Conservation (phyloP, 2,797 vertebrate genomes). For the Lacerta bilineata region DNA sequence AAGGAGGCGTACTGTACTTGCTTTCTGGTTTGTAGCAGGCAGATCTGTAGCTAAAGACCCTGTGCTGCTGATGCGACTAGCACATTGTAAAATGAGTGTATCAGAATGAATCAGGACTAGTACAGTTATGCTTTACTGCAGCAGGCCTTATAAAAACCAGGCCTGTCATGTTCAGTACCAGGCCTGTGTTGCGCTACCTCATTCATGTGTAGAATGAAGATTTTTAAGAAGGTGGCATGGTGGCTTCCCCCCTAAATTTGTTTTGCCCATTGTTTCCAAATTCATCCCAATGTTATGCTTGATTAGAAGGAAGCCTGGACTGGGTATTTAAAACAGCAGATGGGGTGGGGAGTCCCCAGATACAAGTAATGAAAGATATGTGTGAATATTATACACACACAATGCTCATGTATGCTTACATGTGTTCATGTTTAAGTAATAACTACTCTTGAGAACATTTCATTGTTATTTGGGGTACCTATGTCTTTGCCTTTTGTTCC, state of each 20-base stretch:
- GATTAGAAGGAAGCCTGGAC: background rate
- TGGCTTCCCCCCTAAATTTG: background rate
- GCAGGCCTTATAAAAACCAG: constrained; percentile 19
- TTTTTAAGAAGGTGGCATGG: background rate
- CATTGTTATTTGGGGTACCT: too few relatives aligned
- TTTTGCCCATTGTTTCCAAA: background rate
- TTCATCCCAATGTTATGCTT: background rate
- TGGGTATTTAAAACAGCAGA: background rate
- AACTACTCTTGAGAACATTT: too few relatives aligned
- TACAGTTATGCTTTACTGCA: constrained; percentile 13
- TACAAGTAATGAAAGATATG: background rate
- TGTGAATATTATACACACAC: too few relatives aligned
- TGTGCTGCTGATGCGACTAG: constrained; percentile 40
- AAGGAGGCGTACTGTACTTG: constrained; percentile 9
- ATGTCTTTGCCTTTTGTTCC: too few relatives aligned
- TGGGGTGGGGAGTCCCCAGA: background rate
- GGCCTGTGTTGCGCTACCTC: background rate
- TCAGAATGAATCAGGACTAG: constrained; percentile 28
- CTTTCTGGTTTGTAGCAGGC: constrained; percentile 32
- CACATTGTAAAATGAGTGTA: background rate
- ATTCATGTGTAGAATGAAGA: background rate
- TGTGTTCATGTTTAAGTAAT: too few relatives aligned
- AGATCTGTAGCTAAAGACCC: background rate
- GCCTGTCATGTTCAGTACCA: background rate
- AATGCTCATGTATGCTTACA: too few relatives aligned